These are phyloP conservation scores for Pocillopora meandrina DNA, from an alignment of 92 coral and sea anemone genomes.

Conservation along the genomic window DNA sequence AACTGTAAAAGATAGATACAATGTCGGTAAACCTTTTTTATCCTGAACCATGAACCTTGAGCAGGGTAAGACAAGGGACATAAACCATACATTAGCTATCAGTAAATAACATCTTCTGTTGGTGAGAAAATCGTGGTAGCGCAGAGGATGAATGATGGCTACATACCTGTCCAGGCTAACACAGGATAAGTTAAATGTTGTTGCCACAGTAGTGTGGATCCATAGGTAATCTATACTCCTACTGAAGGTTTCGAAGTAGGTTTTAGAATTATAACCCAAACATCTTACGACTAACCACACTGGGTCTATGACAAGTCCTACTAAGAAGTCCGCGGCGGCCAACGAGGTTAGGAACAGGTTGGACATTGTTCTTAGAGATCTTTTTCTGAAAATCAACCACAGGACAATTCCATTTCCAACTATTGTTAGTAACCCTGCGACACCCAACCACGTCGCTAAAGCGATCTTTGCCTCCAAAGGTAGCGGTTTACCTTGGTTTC, in stretches of 20 bases:
- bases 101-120: not conserved
- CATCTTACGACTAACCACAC: not conserved
- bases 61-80: slow-evolving; percentile 2
- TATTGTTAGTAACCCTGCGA: not conserved
- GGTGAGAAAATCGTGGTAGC: not conserved
- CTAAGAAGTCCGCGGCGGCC: slow-evolving; percentile 1
- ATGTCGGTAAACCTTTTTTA: not conserved
- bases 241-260: not conserved
- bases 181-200: slow-evolving; percentile 3
- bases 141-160: slow-evolving; percentile 5
- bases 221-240: not conserved
- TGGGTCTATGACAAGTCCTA: not conserved
- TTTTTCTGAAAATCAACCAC: not conserved
- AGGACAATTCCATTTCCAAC: slow-evolving; percentile 3
- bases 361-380: slow-evolving; percentile 7
- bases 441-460: not conserved
- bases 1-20: not conserved
- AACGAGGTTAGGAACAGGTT: not conserved
- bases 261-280: not conserved
- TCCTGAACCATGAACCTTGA: not conserved
- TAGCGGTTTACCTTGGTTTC: not conserved
- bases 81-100: not conserved
- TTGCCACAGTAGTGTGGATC: slow-evolving; percentile 7
- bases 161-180: slow-evolving; percentile 6
- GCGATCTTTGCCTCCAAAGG: not conserved